Base-by-base conservation (phyloP, 1,140 invertebrate genomes). In the Adelges cooleyi region DNA sequence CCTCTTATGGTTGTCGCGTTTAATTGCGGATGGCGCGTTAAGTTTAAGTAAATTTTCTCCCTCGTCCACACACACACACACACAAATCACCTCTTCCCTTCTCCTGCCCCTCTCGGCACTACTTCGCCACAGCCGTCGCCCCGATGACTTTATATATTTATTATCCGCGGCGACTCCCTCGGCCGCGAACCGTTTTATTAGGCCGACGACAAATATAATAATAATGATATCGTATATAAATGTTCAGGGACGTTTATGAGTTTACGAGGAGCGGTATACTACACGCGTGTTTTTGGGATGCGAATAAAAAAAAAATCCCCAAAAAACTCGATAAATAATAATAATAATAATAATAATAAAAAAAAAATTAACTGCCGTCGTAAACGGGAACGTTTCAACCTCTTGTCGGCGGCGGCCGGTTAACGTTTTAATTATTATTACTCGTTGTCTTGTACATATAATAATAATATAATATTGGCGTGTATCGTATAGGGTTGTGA, bases 1-100 rank as follows among this genome's bases (percentile, higher is more conserved):
- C n/a, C n/a, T n/a, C n/a, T n/a, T n/a, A n/a, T n/a, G n/a, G n/a
- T n/a, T n/a, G n/a, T n/a, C 15, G 40, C 54, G 54, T 42, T 59
- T 59, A 59, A 59, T 59, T 59, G 54, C 54, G n/a, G n/a, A n/a
- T n/a, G n/a, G n/a, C 42, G 54, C 42, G 54, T 59, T 59, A 59
- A 59, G 54, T 59, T 42, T 42, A 42, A 27, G 29, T 59, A 59
- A 42, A 59, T 27, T 59, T 59, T 42, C 54, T 36, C 54, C 54
- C 54, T 59, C 54, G 40, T 38, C 42, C 42, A 59, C 44, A 59
- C 36, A 59, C 54, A 59, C 38, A 27, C 36, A 54, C 52, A n/a
- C 38, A 56, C 17, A 54, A 6, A 44, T 15, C n/a, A n/a, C 22
- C 38, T 15, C 5, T 38, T 36, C 6, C 33, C 33, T 8, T 8